Percentiles rank a stretch among this genome's conserved stretches.
Conservation (phyloP, 2,113 vertebrate genomes). For the Pelmatolapia mariae region DNA sequence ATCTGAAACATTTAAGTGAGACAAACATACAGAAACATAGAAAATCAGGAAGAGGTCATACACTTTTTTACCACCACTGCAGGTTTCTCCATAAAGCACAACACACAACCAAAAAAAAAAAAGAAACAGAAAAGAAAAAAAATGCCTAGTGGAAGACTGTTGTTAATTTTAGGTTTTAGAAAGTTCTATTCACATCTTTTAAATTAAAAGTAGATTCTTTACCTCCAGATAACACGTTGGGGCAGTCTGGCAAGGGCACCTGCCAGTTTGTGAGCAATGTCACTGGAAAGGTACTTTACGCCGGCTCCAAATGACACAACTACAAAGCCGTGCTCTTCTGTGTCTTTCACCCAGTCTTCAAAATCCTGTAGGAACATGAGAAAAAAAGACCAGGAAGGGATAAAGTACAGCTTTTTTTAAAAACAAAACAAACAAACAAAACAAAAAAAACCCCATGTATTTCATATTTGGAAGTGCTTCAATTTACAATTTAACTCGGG, state of each 20-base stretch:
- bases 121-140: neutral
- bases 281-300: slow-evolving; percentile 94
- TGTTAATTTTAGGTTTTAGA: neutral
- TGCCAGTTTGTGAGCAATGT: slow-evolving; percentile 88
- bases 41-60: neutral
- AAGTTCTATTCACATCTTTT: neutral
- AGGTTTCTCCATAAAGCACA: neutral
- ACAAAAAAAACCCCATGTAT: neutral
- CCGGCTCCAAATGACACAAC: slow-evolving; percentile 96
- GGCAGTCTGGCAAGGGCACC: slow-evolving; percentile 85
- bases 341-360: slow-evolving; percentile 83
- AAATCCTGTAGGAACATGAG: slow-evolving; percentile 76
- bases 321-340: slow-evolving; percentile 87
- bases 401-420: neutral
- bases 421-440: rapidly evolving
- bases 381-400: neutral
- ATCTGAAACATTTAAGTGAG: neutral
- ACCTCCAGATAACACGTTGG: slow-evolving; percentile 97
- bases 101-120: neutral
- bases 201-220: slow-evolving; percentile 8
- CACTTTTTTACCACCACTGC: neutral
- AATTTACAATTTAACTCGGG: neutral
- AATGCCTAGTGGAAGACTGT: neutral
- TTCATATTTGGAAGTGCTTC: neutral
- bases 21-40: neutral